Conservation (phyloP, 2,888 invertebrate genomes). For the Schizaphis graminum region DNA sequence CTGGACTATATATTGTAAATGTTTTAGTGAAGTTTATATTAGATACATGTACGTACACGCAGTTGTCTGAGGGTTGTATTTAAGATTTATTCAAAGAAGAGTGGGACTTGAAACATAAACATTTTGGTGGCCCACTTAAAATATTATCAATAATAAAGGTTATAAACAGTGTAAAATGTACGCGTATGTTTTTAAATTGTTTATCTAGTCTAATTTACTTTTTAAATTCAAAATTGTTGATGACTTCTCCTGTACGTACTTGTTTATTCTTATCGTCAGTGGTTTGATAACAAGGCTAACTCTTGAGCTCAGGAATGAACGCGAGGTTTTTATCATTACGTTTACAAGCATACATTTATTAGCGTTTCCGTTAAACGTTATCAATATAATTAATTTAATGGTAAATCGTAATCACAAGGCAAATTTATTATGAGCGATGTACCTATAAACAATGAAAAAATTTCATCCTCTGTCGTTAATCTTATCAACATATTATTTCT, state of each 20-base stretch:
- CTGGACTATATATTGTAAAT: too few species aligned
- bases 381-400: neutral
- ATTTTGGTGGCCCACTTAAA: neutral
- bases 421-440: too few species aligned
- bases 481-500: too few species aligned
- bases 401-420: neutral
- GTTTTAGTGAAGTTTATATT: neutral
- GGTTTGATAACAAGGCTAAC: neutral
- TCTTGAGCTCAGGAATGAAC: neutral
- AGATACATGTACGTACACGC: too few species aligned
- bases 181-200: neutral
- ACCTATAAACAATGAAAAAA: too few species aligned
- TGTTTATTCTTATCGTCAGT: neutral
- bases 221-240: neutral
- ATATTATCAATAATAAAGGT: neutral
- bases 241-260: neutral
- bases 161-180: neutral
- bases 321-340: neutral
- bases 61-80: neutral
- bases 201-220: neutral
- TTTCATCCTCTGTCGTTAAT: too few species aligned
- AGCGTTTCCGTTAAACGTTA: too few species aligned
- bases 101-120: too few species aligned
- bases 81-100: neutral
- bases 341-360: too few species aligned